Evolutionary conservation across 1,140 invertebrate genomes (phyloP).

Genomic region (Zelostemma sp.): DNA sequence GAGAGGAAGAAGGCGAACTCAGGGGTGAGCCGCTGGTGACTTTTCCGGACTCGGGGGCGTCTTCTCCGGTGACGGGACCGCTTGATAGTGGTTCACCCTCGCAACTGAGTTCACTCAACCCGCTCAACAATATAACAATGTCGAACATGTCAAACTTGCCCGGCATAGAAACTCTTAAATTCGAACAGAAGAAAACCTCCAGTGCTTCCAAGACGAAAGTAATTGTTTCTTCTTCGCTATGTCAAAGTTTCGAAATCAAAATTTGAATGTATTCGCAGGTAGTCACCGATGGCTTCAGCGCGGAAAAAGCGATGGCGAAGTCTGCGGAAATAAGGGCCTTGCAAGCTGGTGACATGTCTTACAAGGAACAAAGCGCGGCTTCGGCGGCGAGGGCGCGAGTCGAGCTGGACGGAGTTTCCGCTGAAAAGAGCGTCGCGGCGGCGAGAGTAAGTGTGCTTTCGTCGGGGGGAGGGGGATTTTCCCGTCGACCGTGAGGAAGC

Average conservation of each 20-base stretch:
- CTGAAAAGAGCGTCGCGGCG: constrained; percentile 81
- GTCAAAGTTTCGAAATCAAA: no score
- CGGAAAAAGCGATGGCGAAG: constrained; percentile 83
- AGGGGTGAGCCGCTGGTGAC: constrained; percentile 78
- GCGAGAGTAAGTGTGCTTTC: constrained; percentile 73
- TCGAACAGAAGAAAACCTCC: constrained; percentile 82
- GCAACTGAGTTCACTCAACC: constrained; percentile 63
- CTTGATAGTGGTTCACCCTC: constrained; percentile 56
- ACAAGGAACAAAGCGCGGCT: constrained; percentile 78
- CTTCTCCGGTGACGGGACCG: constrained; percentile 64
- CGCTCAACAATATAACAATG: constrained; percentile 67
- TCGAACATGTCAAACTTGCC: constrained; percentile 59
- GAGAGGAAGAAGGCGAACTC: constrained; percentile 66
- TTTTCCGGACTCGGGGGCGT: constrained; percentile 82
- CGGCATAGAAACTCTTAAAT: constrained; percentile 78
- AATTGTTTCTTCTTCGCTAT: constrained; percentile 24
- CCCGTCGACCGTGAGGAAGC: neutral
- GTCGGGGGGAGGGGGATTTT: no score
- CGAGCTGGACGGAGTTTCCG: constrained; percentile 81
- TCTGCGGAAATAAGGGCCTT: constrained; percentile 83
- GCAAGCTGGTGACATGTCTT: constrained; percentile 84
- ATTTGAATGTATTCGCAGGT: constrained; percentile 63
- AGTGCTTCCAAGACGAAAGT: constrained; percentile 84
- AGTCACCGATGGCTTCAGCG: constrained; percentile 85
- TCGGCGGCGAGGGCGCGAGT: constrained; percentile 74